These are phyloP conservation scores for Exephanes ischioxanthus DNA, from an alignment of 2,888 invertebrate species.

Conservation along the genomic window DNA sequence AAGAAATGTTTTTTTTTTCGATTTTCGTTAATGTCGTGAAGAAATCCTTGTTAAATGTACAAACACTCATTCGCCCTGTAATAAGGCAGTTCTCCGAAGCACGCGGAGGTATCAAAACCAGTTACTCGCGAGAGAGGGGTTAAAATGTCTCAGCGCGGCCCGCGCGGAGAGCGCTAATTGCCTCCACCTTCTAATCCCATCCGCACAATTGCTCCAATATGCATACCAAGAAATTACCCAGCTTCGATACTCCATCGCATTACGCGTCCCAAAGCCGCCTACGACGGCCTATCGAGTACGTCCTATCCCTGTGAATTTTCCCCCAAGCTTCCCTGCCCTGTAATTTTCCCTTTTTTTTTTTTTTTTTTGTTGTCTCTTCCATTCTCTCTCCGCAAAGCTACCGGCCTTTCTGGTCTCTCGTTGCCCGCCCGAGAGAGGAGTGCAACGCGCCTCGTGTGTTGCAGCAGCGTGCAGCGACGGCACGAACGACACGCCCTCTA, in stretches of 20 bases:
- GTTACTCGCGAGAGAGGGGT: not conserved
- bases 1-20: not conserved
- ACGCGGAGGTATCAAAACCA: not conserved
- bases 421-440: slow-evolving; percentile 52
- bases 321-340: slow-evolving; percentile 1
- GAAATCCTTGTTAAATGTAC: too few species aligned
- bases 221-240: not conserved
- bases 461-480: slow-evolving; percentile 52
- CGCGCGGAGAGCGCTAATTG: not conserved
- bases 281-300: not conserved
- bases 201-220: not conserved
- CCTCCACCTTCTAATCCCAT: not conserved
- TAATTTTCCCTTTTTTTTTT: not conserved
- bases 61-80: not conserved
- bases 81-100: not conserved
- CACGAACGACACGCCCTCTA: slow-evolving; percentile 71
- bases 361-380: not conserved
- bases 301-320: slow-evolving; percentile 10
- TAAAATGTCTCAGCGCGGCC: not conserved
- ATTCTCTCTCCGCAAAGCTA: slow-evolving; percentile 16
- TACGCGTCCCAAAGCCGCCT: not conserved
- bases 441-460: slow-evolving; percentile 47
- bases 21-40: not conserved
- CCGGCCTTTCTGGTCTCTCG: slow-evolving; percentile 5
- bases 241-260: not conserved